These are phyloP conservation scores for Leptodirus hochenwartii DNA, from an alignment of 2,888 invertebrate genomes.

Conservation along the genomic window DNA sequence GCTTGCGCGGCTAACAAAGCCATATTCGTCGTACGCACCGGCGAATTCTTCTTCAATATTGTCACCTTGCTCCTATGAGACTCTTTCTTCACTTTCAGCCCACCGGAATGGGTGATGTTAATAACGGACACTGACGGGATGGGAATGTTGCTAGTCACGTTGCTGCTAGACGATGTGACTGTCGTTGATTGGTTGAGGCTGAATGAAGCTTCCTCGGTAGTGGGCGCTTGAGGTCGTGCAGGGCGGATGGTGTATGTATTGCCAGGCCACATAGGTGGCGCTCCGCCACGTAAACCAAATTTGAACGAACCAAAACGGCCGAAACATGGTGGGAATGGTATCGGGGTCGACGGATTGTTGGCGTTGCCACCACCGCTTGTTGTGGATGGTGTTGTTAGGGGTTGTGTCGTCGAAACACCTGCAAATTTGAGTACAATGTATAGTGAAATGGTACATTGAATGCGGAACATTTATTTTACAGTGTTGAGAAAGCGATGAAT, in stretches of 20 bases:
- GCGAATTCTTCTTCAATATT: slow-evolving; percentile 36
- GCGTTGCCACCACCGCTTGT: slow-evolving; percentile 32
- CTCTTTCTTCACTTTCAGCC: slow-evolving; percentile 26
- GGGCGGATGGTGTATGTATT: slow-evolving; percentile 23
- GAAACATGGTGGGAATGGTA: slow-evolving; percentile 40
- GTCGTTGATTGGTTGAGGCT: background rate
- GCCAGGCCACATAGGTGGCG: slow-evolving; percentile 40
- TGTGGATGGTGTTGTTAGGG: slow-evolving; percentile 4
- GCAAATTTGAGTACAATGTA: too few species aligned
- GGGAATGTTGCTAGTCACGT: slow-evolving; percentile 6
- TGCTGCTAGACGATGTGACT: slow-evolving; percentile 10
- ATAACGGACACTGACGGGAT: background rate
- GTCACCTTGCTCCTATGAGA: slow-evolving; percentile 34
- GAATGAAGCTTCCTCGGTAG: slow-evolving; percentile 10
- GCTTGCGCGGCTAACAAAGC: slow-evolving; percentile 17
- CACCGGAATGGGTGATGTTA: background rate
- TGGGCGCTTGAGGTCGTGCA: slow-evolving; percentile 29
- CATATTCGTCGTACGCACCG: slow-evolving; percentile 21
- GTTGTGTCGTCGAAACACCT: too few species aligned
- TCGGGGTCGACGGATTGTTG: slow-evolving; percentile 35
- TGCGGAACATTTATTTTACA: too few species aligned
- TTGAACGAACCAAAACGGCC: slow-evolving; percentile 39
- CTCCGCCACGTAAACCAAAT: slow-evolving; percentile 42
- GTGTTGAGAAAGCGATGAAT: too few species aligned
- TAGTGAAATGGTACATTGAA: too few species aligned